Evolutionary conservation across 2,797 vertebrate genomes (phyloP).

Genomic region (Pipistrellus kuhlii): DNA sequence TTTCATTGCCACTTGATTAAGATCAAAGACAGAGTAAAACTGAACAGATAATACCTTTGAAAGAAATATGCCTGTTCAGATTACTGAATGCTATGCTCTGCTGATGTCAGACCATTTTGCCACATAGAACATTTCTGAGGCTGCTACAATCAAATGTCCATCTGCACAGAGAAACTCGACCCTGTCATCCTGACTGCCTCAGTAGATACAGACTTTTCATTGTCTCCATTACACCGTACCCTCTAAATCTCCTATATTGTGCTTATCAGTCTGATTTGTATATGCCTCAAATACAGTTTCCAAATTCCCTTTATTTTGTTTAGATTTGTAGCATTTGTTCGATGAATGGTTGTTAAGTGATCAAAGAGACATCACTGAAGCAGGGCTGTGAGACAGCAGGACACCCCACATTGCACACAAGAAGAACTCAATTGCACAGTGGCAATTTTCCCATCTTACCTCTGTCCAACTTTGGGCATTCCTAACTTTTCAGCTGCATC

Average conservation of each 20-base stretch:
- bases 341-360: not conserved
- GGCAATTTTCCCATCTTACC: not conserved
- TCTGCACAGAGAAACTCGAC: not conserved
- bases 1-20: not conserved
- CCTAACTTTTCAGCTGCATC: not conserved
- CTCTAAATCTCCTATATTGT: not conserved
- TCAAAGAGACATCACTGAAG: not conserved
- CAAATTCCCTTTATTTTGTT: not conserved
- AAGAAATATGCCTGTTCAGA: not conserved
- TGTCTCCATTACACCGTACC: not conserved
- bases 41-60: not conserved
- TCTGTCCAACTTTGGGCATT: not conserved
- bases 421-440: not conserved
- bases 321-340: not conserved
- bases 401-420: not conserved
- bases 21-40: not conserved
- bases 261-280: not conserved
- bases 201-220: not conserved
- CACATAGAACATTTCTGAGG: not conserved
- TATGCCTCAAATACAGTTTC: not conserved
- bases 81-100: not conserved
- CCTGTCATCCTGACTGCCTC: not conserved
- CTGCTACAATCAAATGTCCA: not conserved
- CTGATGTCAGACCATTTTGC: not conserved
- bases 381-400: fast-evolving